A percentile compares a stretch with the other conserved stretches of the same genome.
Evolutionary conservation across 2,113 vertebrate genomes (phyloP).

Genomic region (Megalops atlanticus): DNA sequence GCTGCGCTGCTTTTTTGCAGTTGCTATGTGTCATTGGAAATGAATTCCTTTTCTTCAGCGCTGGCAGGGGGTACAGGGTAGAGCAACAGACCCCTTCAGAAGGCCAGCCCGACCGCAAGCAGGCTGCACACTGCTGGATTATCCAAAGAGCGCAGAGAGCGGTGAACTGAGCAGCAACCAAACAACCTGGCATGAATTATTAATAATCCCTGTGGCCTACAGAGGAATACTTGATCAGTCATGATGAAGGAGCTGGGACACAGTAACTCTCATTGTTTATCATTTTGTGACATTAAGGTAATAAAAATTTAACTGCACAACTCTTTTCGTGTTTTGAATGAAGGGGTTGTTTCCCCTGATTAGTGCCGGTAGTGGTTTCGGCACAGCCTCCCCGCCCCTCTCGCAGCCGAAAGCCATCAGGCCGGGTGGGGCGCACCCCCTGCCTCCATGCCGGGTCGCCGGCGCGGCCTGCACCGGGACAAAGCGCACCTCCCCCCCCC

Average conservation of each 20-base stretch:
- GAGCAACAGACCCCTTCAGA: not conserved
- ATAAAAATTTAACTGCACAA: no score
- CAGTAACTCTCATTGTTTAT: not conserved
- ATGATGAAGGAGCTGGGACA: not conserved
- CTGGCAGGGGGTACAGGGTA: not conserved
- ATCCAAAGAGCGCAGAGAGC: not conserved
- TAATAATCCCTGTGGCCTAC: not conserved
- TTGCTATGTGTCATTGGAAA: not conserved
- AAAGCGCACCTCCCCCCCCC: conserved; percentile 13
- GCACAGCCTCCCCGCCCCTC: not conserved
- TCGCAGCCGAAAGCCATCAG: not conserved
- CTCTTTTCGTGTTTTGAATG: no score
- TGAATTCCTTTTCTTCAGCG: not conserved
- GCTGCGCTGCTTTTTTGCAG: not conserved
- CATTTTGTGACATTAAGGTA: not conserved
- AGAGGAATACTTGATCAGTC: not conserved
- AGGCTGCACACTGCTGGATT: not conserved
- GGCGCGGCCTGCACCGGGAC: not conserved
- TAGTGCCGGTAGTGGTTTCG: not conserved
- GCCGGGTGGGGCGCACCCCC: conserved; percentile 35
- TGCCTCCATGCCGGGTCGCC: conserved; percentile 40
- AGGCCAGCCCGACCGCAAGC: not conserved
- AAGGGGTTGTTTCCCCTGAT: not conserved
- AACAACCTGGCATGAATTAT: conserved; percentile 5
- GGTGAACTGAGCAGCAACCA: not conserved